These are phyloP conservation scores for Tichodroma muraria DNA, from an alignment of 2,113 vertebrate species.

Conservation along the genomic window DNA sequence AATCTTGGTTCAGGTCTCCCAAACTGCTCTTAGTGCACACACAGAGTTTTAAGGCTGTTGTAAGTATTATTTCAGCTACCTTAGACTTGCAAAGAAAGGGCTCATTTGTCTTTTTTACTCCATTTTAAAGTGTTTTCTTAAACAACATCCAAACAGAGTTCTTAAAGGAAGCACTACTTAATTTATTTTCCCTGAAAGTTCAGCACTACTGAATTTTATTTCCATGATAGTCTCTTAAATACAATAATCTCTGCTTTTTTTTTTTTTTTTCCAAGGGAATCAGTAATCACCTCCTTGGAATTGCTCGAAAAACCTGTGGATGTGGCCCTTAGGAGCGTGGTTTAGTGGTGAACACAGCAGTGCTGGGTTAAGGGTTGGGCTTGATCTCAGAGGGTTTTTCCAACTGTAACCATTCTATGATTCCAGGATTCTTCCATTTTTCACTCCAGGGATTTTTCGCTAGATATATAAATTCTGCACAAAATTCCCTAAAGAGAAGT, in stretches of 20 bases:
- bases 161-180: background rate
- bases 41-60: background rate
- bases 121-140: background rate
- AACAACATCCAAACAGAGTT: background rate
- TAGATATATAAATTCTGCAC: background rate
- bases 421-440: background rate
- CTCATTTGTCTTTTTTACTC: background rate
- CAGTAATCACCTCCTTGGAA: background rate
- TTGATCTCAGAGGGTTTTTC: background rate
- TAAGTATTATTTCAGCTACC: background rate
- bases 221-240: background rate
- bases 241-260: background rate
- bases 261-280: rapidly evolving
- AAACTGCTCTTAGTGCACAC: background rate
- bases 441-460: background rate
- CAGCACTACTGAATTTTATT: background rate
- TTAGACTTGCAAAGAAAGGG: background rate
- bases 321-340: background rate
- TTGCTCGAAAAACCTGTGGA: background rate
- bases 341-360: background rate
- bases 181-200: background rate
- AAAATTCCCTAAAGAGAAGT: background rate
- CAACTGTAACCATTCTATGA: background rate
- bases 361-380: background rate
- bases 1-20: background rate